These are phyloP conservation scores for Xenopus borealis DNA, from an alignment of 2,113 vertebrate genomes.

Conservation along the genomic window DNA sequence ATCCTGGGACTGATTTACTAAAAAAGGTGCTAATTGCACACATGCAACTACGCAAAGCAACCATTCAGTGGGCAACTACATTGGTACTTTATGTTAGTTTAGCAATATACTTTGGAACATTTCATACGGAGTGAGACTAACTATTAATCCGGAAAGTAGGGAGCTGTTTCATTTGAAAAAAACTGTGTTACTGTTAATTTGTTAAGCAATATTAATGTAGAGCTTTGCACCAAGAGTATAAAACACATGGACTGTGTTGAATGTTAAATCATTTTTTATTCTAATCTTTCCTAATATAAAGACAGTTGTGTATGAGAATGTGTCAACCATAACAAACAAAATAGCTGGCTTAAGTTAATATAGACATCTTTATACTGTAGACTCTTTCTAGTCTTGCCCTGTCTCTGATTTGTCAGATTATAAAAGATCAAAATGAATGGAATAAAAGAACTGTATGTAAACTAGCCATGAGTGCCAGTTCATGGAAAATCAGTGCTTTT, in stretches of 20 bases:
- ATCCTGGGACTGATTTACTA: no score
- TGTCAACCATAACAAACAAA: not conserved
- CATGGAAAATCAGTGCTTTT: not conserved
- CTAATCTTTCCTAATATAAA: slow-evolving; percentile 6
- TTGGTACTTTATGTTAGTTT: no score
- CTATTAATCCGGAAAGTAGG: no score
- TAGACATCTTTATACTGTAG: slow-evolving; percentile 6
- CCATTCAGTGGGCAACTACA: no score
- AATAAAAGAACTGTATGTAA: slow-evolving; percentile 3
- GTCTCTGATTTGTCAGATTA: slow-evolving; percentile 1
- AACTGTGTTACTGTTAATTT: no score
- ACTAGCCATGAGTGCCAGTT: slow-evolving; percentile 1
- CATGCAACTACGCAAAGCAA: no score
- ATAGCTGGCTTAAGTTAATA: slow-evolving; percentile 12
- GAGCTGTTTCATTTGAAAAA: no score
- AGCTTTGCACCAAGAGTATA: slow-evolving; percentile 9
- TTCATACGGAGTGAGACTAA: no score
- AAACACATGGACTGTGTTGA: not conserved
- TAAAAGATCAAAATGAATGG: slow-evolving; percentile 13
- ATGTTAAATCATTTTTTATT: slow-evolving; percentile 1
- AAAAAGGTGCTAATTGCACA: no score
- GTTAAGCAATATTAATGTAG: not conserved
- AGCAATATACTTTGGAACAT: no score
- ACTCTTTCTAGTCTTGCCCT: not conserved
- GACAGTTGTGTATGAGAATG: not conserved